Evolutionary conservation across 2,888 invertebrate species (phyloP).

Genomic region (Lasioglossum vierecki): DNA sequence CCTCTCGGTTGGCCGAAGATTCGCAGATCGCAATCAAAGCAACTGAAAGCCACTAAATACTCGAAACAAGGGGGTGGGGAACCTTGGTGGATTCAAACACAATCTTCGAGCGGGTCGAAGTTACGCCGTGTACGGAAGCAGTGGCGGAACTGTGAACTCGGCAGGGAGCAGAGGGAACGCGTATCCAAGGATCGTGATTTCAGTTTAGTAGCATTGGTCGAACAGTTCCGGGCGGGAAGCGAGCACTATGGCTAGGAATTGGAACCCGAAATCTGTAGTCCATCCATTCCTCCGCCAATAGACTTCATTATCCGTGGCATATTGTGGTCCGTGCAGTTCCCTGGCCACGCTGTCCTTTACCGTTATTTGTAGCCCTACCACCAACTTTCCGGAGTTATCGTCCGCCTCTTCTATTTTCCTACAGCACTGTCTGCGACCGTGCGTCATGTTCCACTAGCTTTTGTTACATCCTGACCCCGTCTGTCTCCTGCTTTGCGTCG

Average conservation of each 20-base stretch:
- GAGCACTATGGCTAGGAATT: conserved; percentile 40
- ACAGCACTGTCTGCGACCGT: conserved; percentile 2
- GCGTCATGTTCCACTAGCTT: conserved; percentile 30
- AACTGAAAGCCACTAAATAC: not conserved
- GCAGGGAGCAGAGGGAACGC: conserved; percentile 62
- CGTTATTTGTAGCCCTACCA: conserved; percentile 14
- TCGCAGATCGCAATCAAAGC: not conserved
- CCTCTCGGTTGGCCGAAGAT: not conserved
- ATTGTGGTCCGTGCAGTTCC: conserved; percentile 52
- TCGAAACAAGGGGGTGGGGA: not conserved
- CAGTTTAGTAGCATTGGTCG: conserved; percentile 65
- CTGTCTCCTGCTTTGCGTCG: conserved; percentile 30
- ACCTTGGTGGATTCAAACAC: conserved; percentile 15
- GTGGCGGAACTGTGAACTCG: conserved; percentile 37
- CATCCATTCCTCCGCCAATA: conserved; percentile 43
- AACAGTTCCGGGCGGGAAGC: conserved; percentile 72
- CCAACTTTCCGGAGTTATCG: conserved; percentile 7
- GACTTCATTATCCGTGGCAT: conserved; percentile 67
- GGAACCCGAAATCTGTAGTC: conserved; percentile 43
- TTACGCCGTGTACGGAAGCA: conserved; percentile 21
- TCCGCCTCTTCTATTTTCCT: conserved; percentile 32
- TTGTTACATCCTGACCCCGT: conserved; percentile 18
- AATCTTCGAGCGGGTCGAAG: conserved; percentile 29
- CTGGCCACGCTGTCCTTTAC: not conserved
- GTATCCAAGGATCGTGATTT: conserved; percentile 68